phyloP scores from a whole-genome alignment of 2,888 invertebrate species.

The Galerucella nymphaeae region DNA sequence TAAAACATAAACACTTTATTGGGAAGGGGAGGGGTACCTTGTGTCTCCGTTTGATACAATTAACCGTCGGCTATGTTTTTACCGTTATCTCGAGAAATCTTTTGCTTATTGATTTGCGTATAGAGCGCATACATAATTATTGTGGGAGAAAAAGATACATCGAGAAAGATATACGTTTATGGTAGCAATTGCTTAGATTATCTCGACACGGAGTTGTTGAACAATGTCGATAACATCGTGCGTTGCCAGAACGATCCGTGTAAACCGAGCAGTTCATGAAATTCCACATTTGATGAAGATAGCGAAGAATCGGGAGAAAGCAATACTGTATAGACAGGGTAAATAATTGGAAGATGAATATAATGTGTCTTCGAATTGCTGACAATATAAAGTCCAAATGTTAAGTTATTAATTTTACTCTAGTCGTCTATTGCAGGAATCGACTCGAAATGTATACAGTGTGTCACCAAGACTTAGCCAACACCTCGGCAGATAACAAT shows the following conservation, averaged over 20 bases:
- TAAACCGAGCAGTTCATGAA: conserved; percentile 35
- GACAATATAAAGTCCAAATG: neutral
- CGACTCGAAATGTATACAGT: too few relatives aligned
- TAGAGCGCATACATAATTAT: conserved; percentile 31
- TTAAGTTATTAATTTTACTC: neutral
- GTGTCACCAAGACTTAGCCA: too few relatives aligned
- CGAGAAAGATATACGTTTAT: conserved; percentile 47
- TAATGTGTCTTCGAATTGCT: neutral
- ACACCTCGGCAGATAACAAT: too few relatives aligned
- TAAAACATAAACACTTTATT: neutral
- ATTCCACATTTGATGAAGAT: conserved; percentile 32
- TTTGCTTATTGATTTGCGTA: conserved; percentile 32
- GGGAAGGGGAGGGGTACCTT: neutral
- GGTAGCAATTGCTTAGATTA: conserved; percentile 44
- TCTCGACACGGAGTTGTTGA: conserved; percentile 45
- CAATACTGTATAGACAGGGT: conserved; percentile 17
- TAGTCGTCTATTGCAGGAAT: too few relatives aligned
- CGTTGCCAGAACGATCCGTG: conserved; percentile 32
- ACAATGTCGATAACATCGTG: conserved; percentile 44
- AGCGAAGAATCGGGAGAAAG: conserved; percentile 29
- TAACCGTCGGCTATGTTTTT: conserved; percentile 5
- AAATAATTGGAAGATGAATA: conserved; percentile 11
- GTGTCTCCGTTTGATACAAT: conserved; percentile 1
- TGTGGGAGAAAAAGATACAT: conserved; percentile 41
- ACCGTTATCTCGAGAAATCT: conserved; percentile 22